These are phyloP conservation scores for Dryas iulia DNA, from an alignment of 1,140 invertebrate species.

Conservation along the genomic window DNA sequence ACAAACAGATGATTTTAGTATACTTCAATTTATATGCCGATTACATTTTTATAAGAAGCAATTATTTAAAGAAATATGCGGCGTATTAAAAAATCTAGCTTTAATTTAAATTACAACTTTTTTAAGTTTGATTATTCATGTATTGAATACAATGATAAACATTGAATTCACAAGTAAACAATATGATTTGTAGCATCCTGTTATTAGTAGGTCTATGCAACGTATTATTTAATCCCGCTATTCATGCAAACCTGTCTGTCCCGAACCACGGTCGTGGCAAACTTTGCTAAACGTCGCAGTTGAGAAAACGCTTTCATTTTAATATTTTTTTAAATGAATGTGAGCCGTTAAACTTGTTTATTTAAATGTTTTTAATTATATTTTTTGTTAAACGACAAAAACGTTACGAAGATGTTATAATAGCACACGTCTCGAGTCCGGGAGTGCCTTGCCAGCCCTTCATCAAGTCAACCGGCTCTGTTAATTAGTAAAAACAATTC, in stretches of 20 bases:
- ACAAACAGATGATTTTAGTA: background rate
- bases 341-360: slow-evolving; percentile 6
- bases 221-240: slow-evolving; percentile 33
- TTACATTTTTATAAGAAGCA: background rate
- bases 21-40: background rate
- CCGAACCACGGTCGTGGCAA: slow-evolving; percentile 22
- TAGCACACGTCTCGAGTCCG: background rate
- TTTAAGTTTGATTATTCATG: background rate
- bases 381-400: background rate
- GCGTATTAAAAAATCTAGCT: too few relatives aligned
- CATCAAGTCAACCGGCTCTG: slow-evolving; percentile 59
- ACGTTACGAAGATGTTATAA: slow-evolving; percentile 4
- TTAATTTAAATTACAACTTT: too few relatives aligned
- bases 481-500: slow-evolving; percentile 78
- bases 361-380: slow-evolving; percentile 15
- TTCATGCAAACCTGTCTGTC: slow-evolving; percentile 33
- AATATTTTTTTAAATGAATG: slow-evolving; percentile 10
- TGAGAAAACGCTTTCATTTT: slow-evolving; percentile 26
- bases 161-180: slow-evolving; percentile 6
- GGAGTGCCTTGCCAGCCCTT: background rate
- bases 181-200: slow-evolving; percentile 25
- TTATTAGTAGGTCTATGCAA: slow-evolving; percentile 28
- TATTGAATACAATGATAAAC: background rate
- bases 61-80: background rate
- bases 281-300: slow-evolving; percentile 24